A percentile compares a stretch with the other conserved stretches of the same genome.
phyloP scores from a whole-genome alignment of 2,797 vertebrate genomes.

The Notolepis coatsorum region DNA sequence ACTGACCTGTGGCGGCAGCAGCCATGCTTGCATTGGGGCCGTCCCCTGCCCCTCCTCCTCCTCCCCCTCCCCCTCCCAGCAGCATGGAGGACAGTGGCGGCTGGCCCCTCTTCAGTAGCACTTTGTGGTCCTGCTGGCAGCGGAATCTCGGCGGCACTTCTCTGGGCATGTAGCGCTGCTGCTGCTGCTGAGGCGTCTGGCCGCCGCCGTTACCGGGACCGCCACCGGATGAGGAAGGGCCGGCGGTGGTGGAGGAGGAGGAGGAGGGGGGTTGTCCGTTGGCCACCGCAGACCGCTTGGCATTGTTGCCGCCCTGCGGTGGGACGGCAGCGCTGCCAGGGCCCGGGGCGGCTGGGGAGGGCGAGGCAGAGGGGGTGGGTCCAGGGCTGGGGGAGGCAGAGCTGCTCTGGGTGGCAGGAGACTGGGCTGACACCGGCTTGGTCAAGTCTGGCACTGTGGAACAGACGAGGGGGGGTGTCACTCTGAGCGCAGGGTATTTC shows the following conservation, averaged over 20 bases:
- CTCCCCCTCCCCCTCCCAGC: slow-evolving; percentile 93
- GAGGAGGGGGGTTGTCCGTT: slow-evolving; percentile 99
- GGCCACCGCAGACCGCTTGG: slow-evolving; percentile 99
- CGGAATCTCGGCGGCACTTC: slow-evolving; percentile 99
- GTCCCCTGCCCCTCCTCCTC: slow-evolving; percentile 82
- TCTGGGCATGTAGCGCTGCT: slow-evolving; percentile 99
- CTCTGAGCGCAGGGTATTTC: background rate
- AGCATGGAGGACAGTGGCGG: slow-evolving; percentile 99
- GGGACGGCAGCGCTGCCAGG: slow-evolving; percentile 93
- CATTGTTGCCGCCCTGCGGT: slow-evolving; percentile 99
- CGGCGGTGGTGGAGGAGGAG: slow-evolving; percentile 87
- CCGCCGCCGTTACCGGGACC: slow-evolving; percentile 67
- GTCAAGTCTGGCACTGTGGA: slow-evolving; percentile 96
- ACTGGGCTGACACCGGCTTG: slow-evolving; percentile 96
- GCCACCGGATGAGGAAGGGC: slow-evolving; percentile 58
- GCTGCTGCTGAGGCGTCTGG: slow-evolving; percentile 84
- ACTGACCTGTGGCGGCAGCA: slow-evolving; percentile 92
- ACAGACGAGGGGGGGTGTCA: slow-evolving; percentile 22
- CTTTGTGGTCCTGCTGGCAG: slow-evolving; percentile 99
- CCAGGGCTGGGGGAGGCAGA: slow-evolving; percentile 92
- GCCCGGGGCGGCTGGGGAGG: slow-evolving; percentile 91
- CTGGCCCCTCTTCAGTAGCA: slow-evolving; percentile 99
- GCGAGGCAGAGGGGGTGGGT: slow-evolving; percentile 91
- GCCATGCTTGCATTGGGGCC: slow-evolving; percentile 85
- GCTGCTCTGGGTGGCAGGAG: slow-evolving; percentile 94